Conservation (phyloP, 2,113 vertebrate species). For the Lamprotornis superbus region DNA sequence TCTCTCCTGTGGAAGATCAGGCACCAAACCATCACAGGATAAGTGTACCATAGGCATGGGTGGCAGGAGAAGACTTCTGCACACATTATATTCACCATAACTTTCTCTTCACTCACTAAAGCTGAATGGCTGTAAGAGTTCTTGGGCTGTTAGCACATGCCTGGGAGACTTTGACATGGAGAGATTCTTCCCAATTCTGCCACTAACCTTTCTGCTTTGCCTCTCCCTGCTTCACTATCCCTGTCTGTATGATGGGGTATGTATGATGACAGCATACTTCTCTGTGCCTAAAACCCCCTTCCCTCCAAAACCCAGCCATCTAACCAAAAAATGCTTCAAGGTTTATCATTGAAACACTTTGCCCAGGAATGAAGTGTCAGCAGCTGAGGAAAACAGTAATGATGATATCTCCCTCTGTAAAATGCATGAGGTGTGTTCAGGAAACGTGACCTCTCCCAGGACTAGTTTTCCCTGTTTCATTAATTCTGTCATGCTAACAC, state of each 20-base stretch:
- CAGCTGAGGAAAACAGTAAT: not conserved
- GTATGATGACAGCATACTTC: not conserved
- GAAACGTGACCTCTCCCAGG: not conserved
- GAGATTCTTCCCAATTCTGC: not conserved
- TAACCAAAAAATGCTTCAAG: not conserved
- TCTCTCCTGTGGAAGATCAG: not conserved
- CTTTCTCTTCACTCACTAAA: not conserved
- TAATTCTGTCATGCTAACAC: not conserved
- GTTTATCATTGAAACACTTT: not conserved
- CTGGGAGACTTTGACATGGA: not conserved
- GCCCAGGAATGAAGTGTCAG: not conserved
- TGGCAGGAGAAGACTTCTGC: not conserved
- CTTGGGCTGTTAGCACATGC: not conserved
- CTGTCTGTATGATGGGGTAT: not conserved
- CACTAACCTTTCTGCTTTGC: not conserved
- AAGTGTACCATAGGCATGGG: accelerated
- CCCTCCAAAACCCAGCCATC: not conserved
- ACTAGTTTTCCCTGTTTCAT: not conserved
- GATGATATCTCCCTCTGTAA: not conserved
- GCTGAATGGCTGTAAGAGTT: not conserved
- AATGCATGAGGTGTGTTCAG: not conserved
- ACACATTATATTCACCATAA: not conserved
- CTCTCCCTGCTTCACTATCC: not conserved
- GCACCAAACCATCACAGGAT: not conserved
- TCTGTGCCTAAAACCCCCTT: not conserved